These are phyloP conservation scores for Mus minutoides DNA, from an alignment of 2,797 vertebrate species.

Conservation along the genomic window DNA sequence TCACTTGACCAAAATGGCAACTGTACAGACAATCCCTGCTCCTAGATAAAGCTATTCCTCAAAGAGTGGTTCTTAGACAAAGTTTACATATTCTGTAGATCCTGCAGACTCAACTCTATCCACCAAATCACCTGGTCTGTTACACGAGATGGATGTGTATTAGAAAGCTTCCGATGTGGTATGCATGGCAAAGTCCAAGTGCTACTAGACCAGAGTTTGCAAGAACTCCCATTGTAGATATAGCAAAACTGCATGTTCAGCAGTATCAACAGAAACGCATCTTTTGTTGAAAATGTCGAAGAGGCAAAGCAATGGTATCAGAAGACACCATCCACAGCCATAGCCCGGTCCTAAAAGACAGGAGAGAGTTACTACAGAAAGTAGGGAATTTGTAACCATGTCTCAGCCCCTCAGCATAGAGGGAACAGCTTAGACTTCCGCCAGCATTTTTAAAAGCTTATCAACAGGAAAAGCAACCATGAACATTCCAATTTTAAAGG, in stretches of 20 bases:
- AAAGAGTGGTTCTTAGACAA: not conserved
- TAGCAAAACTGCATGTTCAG: not conserved
- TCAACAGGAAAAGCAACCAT: slow-evolving; percentile 21
- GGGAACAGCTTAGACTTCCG: slow-evolving; percentile 47
- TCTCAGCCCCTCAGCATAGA: slow-evolving; percentile 46
- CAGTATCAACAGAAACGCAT: slow-evolving; percentile 6
- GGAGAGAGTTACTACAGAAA: not conserved
- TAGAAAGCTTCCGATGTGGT: not conserved
- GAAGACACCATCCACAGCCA: slow-evolving; percentile 23
- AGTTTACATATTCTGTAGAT: not conserved
- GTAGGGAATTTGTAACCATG: slow-evolving; percentile 15
- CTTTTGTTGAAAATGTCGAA: slow-evolving; percentile 37
- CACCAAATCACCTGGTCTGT: not conserved
- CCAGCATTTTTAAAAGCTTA: slow-evolving; percentile 35
- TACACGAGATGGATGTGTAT: not conserved
- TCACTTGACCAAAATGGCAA: not conserved
- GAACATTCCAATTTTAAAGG: slow-evolving; percentile 52
- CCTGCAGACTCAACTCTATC: not conserved
- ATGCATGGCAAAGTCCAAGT: not conserved
- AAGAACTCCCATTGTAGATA: not conserved
- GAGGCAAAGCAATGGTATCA: slow-evolving; percentile 45
- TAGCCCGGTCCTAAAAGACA: slow-evolving; percentile 52
- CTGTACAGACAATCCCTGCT: not conserved
- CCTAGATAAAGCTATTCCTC: not conserved
- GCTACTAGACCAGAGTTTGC: not conserved